These are phyloP conservation scores for Leucoraja erinaceus DNA, from an alignment of 2,113 vertebrate species.

Conservation along the genomic window DNA sequence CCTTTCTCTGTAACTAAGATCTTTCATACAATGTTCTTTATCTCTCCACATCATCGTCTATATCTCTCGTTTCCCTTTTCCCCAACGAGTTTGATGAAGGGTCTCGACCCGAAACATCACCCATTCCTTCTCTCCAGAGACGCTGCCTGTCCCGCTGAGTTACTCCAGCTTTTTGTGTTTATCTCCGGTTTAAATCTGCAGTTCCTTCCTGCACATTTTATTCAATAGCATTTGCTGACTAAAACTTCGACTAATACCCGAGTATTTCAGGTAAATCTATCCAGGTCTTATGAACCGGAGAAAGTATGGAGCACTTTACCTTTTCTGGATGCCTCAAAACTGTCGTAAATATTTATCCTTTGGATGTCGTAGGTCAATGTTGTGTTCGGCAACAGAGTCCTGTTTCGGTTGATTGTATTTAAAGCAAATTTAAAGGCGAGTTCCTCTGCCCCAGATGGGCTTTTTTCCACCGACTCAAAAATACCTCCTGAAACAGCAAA, in stretches of 20 bases:
- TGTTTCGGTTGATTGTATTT: conserved; percentile 98
- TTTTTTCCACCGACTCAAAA: conserved; percentile 93
- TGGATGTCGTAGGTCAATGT: conserved; percentile 96
- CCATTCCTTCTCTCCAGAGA: no score
- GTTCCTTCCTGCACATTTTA: no score
- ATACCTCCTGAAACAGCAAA: conserved; percentile 74
- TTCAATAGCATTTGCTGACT: not conserved
- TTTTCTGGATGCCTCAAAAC: conserved; percentile 98
- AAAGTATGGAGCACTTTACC: conserved; percentile 57
- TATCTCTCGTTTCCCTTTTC: no score
- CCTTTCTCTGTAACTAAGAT: no score
- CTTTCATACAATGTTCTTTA: no score
- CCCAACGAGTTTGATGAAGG: no score
- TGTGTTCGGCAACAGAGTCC: conserved; percentile 95
- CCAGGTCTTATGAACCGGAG: not conserved
- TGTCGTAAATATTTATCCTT: conserved; percentile 98
- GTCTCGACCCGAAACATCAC: no score
- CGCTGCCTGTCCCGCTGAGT: no score
- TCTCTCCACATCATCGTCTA: no score
- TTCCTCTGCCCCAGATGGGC: conserved; percentile 93
- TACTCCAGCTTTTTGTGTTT: no score
- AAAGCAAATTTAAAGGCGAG: conserved; percentile 98
- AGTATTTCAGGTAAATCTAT: not conserved
- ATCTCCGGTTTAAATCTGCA: no score
- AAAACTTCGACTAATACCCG: not conserved